Evolutionary conservation across 2,888 invertebrate genomes (phyloP).

Genomic region (Portevinia maculata): DNA sequence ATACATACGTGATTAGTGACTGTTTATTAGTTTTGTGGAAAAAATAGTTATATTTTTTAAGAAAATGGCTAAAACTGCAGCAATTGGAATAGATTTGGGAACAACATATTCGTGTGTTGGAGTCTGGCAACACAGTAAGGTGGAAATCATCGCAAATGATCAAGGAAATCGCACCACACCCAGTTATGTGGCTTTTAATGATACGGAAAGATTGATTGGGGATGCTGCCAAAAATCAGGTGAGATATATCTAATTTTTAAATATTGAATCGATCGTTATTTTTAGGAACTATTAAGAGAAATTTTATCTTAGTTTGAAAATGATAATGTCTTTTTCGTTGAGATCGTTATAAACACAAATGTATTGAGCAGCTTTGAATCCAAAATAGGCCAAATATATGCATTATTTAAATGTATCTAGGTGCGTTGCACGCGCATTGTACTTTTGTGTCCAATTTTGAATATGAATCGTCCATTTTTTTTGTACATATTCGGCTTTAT

Average conservation of each 20-base stretch:
- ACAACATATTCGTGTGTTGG: conserved; percentile 95
- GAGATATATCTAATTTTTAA: conserved; percentile 30
- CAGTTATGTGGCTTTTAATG: conserved; percentile 94
- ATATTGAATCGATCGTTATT: no score
- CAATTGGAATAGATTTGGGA: conserved; percentile 92
- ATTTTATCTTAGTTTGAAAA: no score
- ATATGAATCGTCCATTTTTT: no score
- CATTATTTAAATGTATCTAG: no score
- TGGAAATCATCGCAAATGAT: conserved; percentile 94
- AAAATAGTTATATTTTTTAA: conserved; percentile 3
- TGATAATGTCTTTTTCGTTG: no score
- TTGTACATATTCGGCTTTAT: no score
- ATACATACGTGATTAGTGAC: neutral
- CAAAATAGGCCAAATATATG: no score
- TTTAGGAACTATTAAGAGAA: no score
- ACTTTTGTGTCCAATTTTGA: no score
- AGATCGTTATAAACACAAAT: no score
- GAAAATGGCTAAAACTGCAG: conserved; percentile 83
- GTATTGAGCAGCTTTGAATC: no score
- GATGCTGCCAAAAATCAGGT: conserved; percentile 95
- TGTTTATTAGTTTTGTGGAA: neutral
- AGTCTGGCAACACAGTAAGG: conserved; percentile 92
- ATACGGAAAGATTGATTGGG: conserved; percentile 92
- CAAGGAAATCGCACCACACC: conserved; percentile 95
- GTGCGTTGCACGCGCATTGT: no score